Percentiles rank a stretch among this genome's conserved stretches.
These are phyloP conservation scores for Perodicticus potto DNA, from an alignment of 2,797 vertebrate genomes.

Conservation along the genomic window DNA sequence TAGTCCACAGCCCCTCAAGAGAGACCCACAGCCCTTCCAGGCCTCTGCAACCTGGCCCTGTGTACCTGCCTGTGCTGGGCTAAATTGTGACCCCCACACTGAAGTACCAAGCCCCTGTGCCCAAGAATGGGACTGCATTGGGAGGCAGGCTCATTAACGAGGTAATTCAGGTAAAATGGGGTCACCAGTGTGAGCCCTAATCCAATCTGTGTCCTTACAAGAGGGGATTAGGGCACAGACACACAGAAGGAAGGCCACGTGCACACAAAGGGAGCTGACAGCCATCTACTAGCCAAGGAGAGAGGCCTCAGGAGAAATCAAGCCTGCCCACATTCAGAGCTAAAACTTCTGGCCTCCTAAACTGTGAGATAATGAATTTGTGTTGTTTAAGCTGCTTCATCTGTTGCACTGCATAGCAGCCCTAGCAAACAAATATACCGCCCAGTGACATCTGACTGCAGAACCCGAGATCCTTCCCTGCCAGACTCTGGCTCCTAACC, in stretches of 20 bases:
- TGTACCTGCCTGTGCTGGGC: not conserved
- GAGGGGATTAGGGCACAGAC: not conserved
- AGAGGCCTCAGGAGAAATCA: not conserved
- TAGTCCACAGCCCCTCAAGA: fast-evolving
- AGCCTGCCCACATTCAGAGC: not conserved
- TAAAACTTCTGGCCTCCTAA: not conserved
- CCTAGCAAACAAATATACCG: fast-evolving
- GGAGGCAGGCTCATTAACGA: not conserved
- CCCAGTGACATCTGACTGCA: not conserved
- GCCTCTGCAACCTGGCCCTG: not conserved
- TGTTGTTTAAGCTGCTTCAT: too few species aligned
- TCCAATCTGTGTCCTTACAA: not conserved
- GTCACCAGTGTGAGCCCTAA: not conserved
- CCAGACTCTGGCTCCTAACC: not conserved
- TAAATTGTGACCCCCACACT: not conserved
- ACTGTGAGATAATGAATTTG: not conserved
- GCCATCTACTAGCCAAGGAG: not conserved
- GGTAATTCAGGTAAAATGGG: not conserved
- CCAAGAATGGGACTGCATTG: not conserved
- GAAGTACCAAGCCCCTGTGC: not conserved
- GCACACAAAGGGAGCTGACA: not conserved
- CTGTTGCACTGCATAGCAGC: fast-evolving
- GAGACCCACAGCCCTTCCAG: not conserved
- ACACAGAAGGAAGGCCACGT: not conserved
- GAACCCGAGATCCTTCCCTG: not conserved